These are phyloP conservation scores for Gadus chalcogrammus DNA, from an alignment of 2,113 vertebrate species.

Conservation along the genomic window DNA sequence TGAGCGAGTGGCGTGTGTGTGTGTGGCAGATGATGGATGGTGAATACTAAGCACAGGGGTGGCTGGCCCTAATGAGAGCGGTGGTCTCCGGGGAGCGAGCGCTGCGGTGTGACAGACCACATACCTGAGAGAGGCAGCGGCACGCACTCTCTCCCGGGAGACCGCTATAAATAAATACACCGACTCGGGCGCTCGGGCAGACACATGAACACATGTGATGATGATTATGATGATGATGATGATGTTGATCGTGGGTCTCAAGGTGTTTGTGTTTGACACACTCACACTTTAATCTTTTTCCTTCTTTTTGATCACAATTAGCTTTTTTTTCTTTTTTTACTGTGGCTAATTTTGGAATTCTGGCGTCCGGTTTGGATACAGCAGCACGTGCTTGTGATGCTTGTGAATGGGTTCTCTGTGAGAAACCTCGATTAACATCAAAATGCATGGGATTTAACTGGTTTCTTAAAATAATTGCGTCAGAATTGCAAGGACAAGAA, in stretches of 20 bases:
- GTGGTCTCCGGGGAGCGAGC: conserved; percentile 21
- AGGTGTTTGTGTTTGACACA: too few species aligned
- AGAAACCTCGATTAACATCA: conserved; percentile 38
- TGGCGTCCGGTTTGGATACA: conserved; percentile 38
- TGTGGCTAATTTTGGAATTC: background rate
- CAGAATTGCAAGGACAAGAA: conserved; percentile 34
- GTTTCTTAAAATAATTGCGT: conserved; percentile 41
- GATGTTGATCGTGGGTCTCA: too few species aligned
- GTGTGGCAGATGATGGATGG: conserved; percentile 7
- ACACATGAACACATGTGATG: conserved; percentile 10
- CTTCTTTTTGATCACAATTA: conserved; percentile 21
- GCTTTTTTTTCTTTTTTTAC: background rate
- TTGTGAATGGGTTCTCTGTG: conserved; percentile 37
- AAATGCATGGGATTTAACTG: conserved; percentile 31
- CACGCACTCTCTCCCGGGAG: conserved; percentile 47
- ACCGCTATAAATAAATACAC: conserved; percentile 51
- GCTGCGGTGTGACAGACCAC: conserved; percentile 33
- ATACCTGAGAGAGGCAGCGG: conserved; percentile 47
- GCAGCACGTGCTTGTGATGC: conserved; percentile 31
- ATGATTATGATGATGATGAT: too few species aligned
- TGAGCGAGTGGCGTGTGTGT: conserved; percentile 16
- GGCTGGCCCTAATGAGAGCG: conserved; percentile 41
- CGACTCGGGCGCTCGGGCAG: background rate
- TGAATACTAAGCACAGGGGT: conserved; percentile 31
- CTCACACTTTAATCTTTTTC: background rate